Conservation (phyloP, 2,113 vertebrate genomes). For the Promerops cafer region DNA sequence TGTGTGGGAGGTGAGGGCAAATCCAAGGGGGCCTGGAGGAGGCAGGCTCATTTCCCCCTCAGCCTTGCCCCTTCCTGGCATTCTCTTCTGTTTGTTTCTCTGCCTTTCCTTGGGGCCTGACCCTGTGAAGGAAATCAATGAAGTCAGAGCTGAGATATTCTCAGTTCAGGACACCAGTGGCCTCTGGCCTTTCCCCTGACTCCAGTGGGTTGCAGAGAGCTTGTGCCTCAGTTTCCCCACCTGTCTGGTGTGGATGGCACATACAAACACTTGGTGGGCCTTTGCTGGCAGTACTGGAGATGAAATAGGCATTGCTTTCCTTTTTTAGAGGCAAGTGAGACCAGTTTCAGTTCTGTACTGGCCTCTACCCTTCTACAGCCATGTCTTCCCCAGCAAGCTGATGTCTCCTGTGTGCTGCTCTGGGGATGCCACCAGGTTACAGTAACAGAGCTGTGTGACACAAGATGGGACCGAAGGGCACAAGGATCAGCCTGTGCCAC, state of each 20-base stretch:
- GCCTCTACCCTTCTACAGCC: not conserved
- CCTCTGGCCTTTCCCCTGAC: not conserved
- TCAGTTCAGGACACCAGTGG: not conserved
- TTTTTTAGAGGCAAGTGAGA: not conserved
- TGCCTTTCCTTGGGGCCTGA: not conserved
- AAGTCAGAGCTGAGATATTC: not conserved
- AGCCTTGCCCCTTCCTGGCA: constrained; percentile 49
- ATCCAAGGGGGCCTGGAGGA: not conserved
- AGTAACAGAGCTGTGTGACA: not conserved
- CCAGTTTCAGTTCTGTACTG: not conserved
- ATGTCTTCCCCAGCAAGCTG: not conserved
- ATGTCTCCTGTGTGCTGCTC: not conserved
- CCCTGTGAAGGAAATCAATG: not conserved
- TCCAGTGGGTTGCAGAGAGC: not conserved
- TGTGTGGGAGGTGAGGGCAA: constrained; percentile 21
- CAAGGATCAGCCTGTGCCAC: not conserved
- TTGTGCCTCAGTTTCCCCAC: not conserved
- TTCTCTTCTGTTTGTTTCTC: constrained; percentile 22
- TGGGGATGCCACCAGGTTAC: not conserved
- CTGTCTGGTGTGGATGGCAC: not conserved
- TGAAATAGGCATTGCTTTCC: not conserved
- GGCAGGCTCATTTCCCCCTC: constrained; percentile 25
- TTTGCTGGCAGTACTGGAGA: not conserved
- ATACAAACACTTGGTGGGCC: not conserved
- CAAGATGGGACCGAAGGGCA: not conserved